Conservation (phyloP, 2,113 vertebrate species). For the Alexandromys fortis region DNA sequence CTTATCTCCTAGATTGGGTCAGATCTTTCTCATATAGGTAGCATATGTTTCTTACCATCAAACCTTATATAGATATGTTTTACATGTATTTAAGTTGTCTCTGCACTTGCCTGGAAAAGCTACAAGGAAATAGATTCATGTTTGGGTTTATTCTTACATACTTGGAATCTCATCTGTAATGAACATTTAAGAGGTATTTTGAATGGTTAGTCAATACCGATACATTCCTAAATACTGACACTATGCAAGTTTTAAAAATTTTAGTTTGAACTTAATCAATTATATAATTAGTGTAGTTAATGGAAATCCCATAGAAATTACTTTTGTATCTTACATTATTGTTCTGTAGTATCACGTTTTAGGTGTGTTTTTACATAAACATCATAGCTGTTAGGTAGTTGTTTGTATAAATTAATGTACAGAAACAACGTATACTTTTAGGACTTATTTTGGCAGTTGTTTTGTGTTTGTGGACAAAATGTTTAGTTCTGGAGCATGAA, state of each 20-base stretch:
- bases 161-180: background rate
- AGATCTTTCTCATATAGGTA: background rate
- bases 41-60: background rate
- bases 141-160: background rate
- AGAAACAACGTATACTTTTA: background rate
- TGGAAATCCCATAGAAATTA: background rate
- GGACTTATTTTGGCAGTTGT: background rate
- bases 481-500: background rate
- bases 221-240: background rate
- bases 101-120: background rate
- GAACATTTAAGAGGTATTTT: background rate
- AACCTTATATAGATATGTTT: background rate
- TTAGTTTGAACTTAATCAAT: conserved; percentile 23
- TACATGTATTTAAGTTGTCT: background rate
- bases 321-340: background rate
- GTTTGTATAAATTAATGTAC: background rate
- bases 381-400: background rate
- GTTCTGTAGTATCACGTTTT: background rate
- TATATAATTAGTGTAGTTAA: background rate
- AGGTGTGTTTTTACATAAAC: background rate
- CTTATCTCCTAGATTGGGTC: background rate
- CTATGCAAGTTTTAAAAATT: background rate
- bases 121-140: background rate
- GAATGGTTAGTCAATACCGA: background rate
- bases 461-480: background rate